Conservation (phyloP, 2,113 vertebrate genomes). For the Brevimyrus niger region DNA sequence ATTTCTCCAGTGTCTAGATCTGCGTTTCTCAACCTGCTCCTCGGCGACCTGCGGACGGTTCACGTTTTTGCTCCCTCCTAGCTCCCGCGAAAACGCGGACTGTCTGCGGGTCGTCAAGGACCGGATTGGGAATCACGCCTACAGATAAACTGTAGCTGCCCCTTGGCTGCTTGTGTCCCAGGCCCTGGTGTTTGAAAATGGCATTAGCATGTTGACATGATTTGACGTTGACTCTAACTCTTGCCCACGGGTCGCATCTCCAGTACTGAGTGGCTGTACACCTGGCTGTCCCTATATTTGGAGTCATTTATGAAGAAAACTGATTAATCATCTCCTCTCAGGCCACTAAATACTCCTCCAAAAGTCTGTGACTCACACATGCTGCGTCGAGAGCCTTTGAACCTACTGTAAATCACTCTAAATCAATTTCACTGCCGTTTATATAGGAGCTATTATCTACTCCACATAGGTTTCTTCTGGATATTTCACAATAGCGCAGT, state of each 20-base stretch:
- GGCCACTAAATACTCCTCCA: neutral
- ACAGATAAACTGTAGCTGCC: neutral
- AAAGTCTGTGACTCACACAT: neutral
- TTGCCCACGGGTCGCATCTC: neutral
- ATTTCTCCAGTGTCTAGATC: neutral
- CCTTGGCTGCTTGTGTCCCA: neutral
- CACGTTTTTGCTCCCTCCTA: neutral
- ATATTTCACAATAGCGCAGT: neutral
- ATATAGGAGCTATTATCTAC: neutral
- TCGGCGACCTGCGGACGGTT: neutral
- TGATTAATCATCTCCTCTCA: neutral
- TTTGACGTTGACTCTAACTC: neutral
- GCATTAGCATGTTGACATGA: neutral
- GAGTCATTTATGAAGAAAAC: neutral
- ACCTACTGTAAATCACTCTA: neutral
- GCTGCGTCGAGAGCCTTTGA: neutral
- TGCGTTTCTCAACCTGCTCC: neutral
- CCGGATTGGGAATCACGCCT: neutral
- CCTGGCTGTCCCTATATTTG: neutral
- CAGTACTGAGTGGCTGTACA: neutral
- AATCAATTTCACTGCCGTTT: neutral
- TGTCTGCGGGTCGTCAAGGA: neutral
- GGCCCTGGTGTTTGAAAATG: neutral
- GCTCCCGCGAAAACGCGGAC: too few relatives aligned
- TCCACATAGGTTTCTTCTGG: neutral